These are phyloP conservation scores for Micromesistius poutassou DNA, from an alignment of 2,797 vertebrate species.

Conservation along the genomic window DNA sequence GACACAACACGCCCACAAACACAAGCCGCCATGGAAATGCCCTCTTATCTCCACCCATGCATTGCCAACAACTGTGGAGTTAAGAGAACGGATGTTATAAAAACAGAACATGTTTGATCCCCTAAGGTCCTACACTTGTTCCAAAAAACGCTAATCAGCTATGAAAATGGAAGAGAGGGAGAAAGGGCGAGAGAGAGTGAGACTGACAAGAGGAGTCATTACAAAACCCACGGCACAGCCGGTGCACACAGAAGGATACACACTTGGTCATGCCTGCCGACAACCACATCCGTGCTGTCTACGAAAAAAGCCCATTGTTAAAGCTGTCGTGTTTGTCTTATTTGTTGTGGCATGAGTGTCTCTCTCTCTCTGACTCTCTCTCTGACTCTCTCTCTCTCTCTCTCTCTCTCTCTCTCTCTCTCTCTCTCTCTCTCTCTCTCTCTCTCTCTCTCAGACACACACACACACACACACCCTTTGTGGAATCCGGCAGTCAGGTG, in stretches of 20 bases:
- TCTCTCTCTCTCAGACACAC: neutral
- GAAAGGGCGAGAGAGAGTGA: constrained; percentile 27
- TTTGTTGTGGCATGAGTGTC: neutral
- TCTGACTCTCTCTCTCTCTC: no score
- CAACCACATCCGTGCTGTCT: neutral
- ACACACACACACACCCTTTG: constrained; percentile 26
- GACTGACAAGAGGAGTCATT: neutral
- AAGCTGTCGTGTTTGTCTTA: neutral
- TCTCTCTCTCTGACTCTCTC: no score
- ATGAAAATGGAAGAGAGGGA: constrained; percentile 58
- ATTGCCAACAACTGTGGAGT: constrained; percentile 64
- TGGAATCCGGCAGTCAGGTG: constrained; percentile 49
- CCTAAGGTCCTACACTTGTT: constrained; percentile 55
- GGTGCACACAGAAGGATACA: neutral
- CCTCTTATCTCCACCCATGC: constrained; percentile 57
- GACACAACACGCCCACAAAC: neutral
- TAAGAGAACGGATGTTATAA: constrained; percentile 61
- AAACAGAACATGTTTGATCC: constrained; percentile 55
- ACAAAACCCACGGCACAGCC: neutral
- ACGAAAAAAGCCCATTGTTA: neutral
- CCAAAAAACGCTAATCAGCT: constrained; percentile 50
- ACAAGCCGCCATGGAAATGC: constrained; percentile 26
- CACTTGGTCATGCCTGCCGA: constrained; percentile 1
- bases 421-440: no score
- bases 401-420: no score